phyloP scores from a whole-genome alignment of 37 sponge, comb jelly and placozoan genomes.

The Ephydatia muelleri region DNA sequence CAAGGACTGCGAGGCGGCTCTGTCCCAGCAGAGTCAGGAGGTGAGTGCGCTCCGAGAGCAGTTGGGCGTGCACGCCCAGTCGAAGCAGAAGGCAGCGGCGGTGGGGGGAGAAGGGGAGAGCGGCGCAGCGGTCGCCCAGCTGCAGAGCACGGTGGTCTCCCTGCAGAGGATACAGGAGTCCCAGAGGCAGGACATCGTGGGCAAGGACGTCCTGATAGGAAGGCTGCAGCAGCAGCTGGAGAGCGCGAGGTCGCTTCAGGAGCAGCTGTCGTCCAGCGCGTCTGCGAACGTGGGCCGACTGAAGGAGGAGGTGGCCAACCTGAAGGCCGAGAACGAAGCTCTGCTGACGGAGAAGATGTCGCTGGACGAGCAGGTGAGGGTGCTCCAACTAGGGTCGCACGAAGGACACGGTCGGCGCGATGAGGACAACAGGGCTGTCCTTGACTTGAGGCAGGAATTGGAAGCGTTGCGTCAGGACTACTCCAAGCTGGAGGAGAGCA shows the following conservation, averaged over 20 bases:
- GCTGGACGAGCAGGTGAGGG: conserved; percentile 42
- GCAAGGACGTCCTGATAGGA: conserved; percentile 44
- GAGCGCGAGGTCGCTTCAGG: not conserved
- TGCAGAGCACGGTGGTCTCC: conserved; percentile 40
- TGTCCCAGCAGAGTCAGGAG: conserved; percentile 22
- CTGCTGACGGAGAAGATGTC: conserved; percentile 58
- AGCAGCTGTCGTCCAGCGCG: not conserved
- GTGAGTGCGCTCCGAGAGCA: conserved; percentile 34
- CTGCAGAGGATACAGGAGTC: conserved; percentile 60
- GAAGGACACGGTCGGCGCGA: not conserved
- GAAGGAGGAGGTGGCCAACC: conserved; percentile 27
- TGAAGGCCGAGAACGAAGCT: conserved; percentile 70
- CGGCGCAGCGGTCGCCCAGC: conserved; percentile 17
- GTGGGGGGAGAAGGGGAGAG: not conserved
- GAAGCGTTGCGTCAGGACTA: not conserved
- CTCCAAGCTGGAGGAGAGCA: conserved; percentile 30
- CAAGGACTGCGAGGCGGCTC: not conserved
- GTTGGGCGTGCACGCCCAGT: conserved; percentile 1
- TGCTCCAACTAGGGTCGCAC: conserved; percentile 11
- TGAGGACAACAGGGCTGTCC: not conserved
- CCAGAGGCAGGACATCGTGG: conserved; percentile 47
- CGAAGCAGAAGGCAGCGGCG: not conserved
- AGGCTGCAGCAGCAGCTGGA: conserved; percentile 36
- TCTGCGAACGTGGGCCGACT: conserved; percentile 5
- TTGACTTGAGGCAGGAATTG: conserved; percentile 22